A percentile compares a stretch with the other conserved stretches of the same genome.
Conservation (phyloP, 2,797 vertebrate species). For the Gymnopithys bicolor region DNA sequence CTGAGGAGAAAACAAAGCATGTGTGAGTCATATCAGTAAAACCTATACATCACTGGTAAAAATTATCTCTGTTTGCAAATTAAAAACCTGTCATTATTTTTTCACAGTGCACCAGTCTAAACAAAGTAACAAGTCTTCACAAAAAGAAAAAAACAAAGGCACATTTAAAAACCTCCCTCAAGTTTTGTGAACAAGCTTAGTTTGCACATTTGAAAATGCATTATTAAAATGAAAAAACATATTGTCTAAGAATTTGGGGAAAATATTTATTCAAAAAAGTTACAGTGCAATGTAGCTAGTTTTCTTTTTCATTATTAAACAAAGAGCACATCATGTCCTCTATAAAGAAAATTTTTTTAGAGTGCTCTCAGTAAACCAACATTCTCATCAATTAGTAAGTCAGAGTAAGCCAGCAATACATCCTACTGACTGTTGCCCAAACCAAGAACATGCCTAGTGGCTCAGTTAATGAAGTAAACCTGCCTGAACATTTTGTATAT, state of each 20-base stretch:
- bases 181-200: background rate
- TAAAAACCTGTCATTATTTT: background rate
- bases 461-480: background rate
- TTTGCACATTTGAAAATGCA: background rate
- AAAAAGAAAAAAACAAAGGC: background rate
- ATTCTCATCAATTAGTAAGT: background rate
- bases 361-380: background rate
- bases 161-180: background rate
- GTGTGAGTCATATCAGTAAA: background rate
- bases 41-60: background rate
- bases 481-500: background rate
- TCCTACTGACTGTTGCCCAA: background rate
- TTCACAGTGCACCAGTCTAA: background rate
- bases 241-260: background rate
- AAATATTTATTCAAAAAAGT: background rate
- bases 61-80: background rate
- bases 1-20: background rate
- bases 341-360: background rate
- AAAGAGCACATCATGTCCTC: background rate
- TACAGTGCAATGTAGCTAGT: background rate
- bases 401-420: background rate
- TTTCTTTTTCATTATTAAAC: background rate
- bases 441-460: background rate
- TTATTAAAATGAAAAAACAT: background rate
- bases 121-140: background rate